Base-by-base conservation (phyloP, 2,797 vertebrate genomes). In the Coreius guichenoti region DNA sequence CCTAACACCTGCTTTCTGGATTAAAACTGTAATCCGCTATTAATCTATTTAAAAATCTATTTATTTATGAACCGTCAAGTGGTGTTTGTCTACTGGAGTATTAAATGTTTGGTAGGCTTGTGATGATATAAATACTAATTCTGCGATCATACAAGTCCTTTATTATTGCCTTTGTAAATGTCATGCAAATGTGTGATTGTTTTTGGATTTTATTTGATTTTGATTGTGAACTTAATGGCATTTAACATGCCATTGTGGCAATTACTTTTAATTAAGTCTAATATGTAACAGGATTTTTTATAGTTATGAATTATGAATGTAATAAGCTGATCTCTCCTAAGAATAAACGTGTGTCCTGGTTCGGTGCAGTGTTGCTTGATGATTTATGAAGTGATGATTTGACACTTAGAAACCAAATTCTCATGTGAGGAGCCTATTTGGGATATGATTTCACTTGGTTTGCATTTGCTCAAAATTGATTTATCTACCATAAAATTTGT, bases 121-220 rank as follows among this genome's bases (percentile, higher is more conserved):
- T 56, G 29, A 23, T 8, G 19, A 76, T 29, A 8, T 6, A 45
- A 49, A 43, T 56, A 84, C 47, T 77, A 84, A 77, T 56, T 16
- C 9, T 86, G 84, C 86, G 49, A 88, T 88, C 86, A 88, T 89
- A 86, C 87, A 86, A 56, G n/a, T 61, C 23, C 33, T 84, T 89
- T 88, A 89, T 89, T 88, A 88, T 89, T 89, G 88, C 82, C 45
- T 43, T 49, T 29, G n/a, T 70, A 17, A 68, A 26, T 56, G 65
- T 54, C 31, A 39, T 29, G 43, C 9, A 21, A 65, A 82, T 26
- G 58, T 74, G 13, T 67, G 43, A 14, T 73, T 74, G 14, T 8
- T 47, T 45, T 8, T n/a, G 8, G 14, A 65, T 17, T 75, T 75
- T 1, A 26, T 51, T 13, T 26, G 8, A 58, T 39, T 39, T 13